These are phyloP conservation scores for Arrhopalites spinosus DNA, from an alignment of 2,888 invertebrate species.

Conservation along the genomic window DNA sequence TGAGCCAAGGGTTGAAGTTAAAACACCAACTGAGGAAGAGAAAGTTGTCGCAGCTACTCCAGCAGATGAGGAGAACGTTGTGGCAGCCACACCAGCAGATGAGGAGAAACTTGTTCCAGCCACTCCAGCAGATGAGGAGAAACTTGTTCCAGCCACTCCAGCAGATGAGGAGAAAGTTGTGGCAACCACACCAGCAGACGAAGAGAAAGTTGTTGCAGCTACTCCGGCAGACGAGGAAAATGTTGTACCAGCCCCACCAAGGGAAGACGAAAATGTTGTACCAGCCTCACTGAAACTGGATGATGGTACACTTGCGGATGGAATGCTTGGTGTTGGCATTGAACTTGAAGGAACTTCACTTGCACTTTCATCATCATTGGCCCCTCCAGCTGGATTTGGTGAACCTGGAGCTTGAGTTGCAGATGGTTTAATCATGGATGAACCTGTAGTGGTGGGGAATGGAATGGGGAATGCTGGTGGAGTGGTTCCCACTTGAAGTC, in stretches of 20 bases:
- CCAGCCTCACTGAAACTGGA: constrained; percentile 1
- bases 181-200: not conserved
- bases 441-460: not conserved
- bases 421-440: not conserved
- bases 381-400: not conserved
- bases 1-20: not conserved
- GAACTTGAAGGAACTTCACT: no score
- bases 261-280: constrained; percentile 1
- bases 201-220: not conserved
- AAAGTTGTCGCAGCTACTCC: not conserved
- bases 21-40: not conserved
- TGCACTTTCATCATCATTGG: no score
- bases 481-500: not conserved
- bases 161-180: not conserved
- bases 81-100: no score
- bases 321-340: no score
- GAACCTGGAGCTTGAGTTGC: not conserved
- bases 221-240: no score
- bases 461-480: not conserved
- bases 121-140: no score
- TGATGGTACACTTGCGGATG: not conserved
- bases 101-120: no score
- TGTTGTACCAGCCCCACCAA: no score
- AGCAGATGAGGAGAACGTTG: not conserved
- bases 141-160: not conserved